Base-by-base conservation (phyloP, 2,113 vertebrate genomes). In the Pyxicephalus adspersus region DNA sequence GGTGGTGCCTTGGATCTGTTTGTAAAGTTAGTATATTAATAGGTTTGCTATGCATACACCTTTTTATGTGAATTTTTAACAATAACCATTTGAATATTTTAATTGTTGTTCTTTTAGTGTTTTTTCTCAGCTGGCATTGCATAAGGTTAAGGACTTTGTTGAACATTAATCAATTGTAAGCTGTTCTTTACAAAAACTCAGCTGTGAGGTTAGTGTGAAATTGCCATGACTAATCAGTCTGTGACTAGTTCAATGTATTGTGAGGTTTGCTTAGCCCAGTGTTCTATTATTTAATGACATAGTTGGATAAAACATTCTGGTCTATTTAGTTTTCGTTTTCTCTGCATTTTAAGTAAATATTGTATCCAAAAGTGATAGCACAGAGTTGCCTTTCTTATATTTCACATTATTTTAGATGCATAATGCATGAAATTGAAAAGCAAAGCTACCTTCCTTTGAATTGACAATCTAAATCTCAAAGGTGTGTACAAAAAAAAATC, bases 161-260 rank as follows among this genome's bases (percentile, higher is more conserved):
- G 22, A 66, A 22, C n/a, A 64, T 65, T 81, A 81, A 81, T 65
- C 79, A 51, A 29, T 28, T 74, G 29, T 81, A 81, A 81, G 55
- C 70, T 29, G 7, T 26, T 81, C 52, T 74, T 73, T 80, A 45
- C 26, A n/a, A 65, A 54, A 81, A 65, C 29, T 81, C 22, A 28
- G 79, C 50, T 74, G 70, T 65, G 58, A 66, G 70, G 54, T 81
- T 65, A 66, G 60, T 74, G 68, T 81, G 70, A 74, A 74, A 81
- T 81, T 52, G 38, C 28, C 57, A 57, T 74, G 70, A 73, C 61
- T 81, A 81, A 81, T 81, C 70, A 81, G 58, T 20, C 60, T 52
- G 16, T 34, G 60, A 70, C 60, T 74, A 65, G 74, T 74, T 74
- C 26, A 81, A 54, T 54, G 5, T 74, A 25, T 73, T 81, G 50